Evolutionary conservation across 2,113 vertebrate genomes (phyloP), one percentile per base, ranked within the genome.

Genomic region (Sinocyclocheilus maitianheensis): DNA sequence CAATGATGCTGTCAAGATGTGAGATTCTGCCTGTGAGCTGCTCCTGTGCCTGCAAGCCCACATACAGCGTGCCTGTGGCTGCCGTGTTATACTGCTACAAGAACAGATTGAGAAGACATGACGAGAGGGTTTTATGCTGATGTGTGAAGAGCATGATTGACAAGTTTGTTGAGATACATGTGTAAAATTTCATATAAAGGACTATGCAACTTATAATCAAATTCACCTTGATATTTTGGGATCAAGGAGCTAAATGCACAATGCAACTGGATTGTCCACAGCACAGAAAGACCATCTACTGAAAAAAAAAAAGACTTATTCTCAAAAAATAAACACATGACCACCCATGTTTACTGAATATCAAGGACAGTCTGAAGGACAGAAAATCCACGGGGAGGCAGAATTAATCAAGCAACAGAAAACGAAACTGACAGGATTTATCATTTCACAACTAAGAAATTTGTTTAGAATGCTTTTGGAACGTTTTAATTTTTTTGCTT

Each of bases 1-100:
- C 77, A 80, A 51, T 4, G 24, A 12, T 60, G 77, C 84, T 86
- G 77, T 86, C 84, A 86, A 72, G 77, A 85, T 53, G 84, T 43
- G n/a, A 79, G 74, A 62, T 20, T 85, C 58, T 24, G 51, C 81
- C 74, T 84, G 40, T 30, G 30, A 46, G 55, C 69, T 26, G 51
- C 22, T 83, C 30, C 69, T 46, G 11, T 6, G 22, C 65, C 81
- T 24, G 20, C 37, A 26, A 12, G 26, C 14, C 77, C 77, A 60
- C 78, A 63, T 63, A 63, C 58, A 80, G 78, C 37, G 78, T 2
- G 78, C 78, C 78, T 22, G 20, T 40, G 53, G 53, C 77, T 79
- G 53, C 24, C 24, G 4, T 78, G 18, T n/a, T 37, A 1, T 7
- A 60, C 53, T 37, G 77, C 77, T 63, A 13, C 37, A 5, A 62